Conservation (phyloP, 2,113 vertebrate species). For the Euleptes europaea region DNA sequence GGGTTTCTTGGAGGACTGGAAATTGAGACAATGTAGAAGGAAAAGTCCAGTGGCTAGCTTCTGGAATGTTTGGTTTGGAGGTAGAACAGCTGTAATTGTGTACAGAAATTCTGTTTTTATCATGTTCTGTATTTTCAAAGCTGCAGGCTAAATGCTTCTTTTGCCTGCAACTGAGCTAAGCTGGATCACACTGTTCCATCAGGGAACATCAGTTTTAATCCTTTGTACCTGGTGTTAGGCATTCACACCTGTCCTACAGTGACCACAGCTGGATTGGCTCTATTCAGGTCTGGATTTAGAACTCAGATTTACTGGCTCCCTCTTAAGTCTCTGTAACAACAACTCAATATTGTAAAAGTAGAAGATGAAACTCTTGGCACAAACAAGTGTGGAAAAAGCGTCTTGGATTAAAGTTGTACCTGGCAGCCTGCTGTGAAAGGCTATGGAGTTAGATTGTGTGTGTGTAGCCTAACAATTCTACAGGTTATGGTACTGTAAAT, state of each 20-base stretch:
- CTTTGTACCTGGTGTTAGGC: too few species aligned
- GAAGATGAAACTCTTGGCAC: neutral
- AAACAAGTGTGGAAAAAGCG: neutral
- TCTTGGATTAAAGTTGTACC: neutral
- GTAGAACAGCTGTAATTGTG: neutral
- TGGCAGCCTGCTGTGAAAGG: neutral
- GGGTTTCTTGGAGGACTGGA: neutral
- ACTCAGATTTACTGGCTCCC: neutral
- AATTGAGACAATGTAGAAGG: neutral
- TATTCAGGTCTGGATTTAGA: neutral
- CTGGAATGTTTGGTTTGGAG: neutral
- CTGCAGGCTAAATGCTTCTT: neutral
- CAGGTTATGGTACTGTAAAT: neutral
- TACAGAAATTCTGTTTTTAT: neutral
- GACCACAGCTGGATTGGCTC: neutral
- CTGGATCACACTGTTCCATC: neutral
- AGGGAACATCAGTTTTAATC: neutral
- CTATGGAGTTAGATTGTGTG: too few species aligned
- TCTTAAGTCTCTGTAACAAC: neutral
- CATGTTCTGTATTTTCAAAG: neutral
- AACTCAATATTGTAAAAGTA: neutral
- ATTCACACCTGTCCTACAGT: neutral
- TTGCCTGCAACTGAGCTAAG: neutral
- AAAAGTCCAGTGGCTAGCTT: neutral
- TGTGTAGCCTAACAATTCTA: too few species aligned